These are phyloP conservation scores for Cygnus atratus DNA, from an alignment of 2,113 vertebrate genomes.

Conservation along the genomic window DNA sequence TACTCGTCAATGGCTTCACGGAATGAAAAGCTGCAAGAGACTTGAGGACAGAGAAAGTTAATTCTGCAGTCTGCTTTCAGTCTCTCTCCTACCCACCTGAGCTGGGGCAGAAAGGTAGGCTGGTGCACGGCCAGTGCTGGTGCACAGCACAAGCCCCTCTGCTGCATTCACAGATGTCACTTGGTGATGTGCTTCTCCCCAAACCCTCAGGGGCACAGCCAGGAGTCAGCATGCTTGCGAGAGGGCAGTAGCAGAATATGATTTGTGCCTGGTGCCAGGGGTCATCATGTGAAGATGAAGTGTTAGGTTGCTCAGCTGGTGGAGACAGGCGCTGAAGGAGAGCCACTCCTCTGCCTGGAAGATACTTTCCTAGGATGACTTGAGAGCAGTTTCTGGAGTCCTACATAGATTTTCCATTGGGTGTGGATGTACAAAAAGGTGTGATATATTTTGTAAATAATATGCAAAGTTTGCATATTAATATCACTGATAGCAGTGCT, in stretches of 20 bases:
- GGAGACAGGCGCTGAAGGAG: neutral
- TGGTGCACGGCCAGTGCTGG: neutral
- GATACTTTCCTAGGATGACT: neutral
- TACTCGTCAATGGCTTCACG: neutral
- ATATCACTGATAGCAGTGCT: neutral
- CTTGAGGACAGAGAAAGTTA: neutral
- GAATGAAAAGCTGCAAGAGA: neutral
- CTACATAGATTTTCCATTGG: neutral
- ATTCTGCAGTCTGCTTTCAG: neutral
- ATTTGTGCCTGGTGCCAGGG: rapidly evolving
- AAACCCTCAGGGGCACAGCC: rapidly evolving
- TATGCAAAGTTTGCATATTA: neutral
- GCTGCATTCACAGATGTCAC: neutral
- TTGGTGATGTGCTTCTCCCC: neutral
- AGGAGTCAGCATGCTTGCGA: neutral
- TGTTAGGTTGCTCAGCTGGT: neutral
- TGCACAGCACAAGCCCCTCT: neutral
- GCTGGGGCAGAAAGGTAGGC: neutral
- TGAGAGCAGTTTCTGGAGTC: neutral
- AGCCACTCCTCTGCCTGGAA: neutral
- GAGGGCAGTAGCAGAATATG: neutral
- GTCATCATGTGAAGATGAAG: neutral
- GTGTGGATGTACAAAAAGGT: neutral
- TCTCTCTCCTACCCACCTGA: neutral
- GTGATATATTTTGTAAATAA: neutral